Base-by-base conservation (phyloP, 2,113 vertebrate species). In the Peromyscus polionotus region DNA sequence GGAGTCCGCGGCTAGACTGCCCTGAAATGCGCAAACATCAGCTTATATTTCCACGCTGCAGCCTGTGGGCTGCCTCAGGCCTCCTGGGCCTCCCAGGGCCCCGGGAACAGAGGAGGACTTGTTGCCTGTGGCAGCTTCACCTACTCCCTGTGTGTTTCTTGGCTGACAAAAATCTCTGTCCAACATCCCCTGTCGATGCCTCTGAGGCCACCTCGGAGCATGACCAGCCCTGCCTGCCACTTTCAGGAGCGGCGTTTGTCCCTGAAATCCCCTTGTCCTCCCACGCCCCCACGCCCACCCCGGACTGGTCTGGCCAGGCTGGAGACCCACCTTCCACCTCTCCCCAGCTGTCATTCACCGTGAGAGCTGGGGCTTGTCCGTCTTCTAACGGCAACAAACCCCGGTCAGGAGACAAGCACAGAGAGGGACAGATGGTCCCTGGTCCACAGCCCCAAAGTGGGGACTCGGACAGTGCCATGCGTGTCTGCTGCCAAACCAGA, bases 41-140 rank as follows among this genome's bases (percentile, higher is more conserved):
- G 33, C 68, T 89, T 85, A 92, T 88, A 86, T 51, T 51, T 86
- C 22, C 22, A 67, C 88, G 67, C 80, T 68, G 39, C 42, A 61
- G 51, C 0, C 1, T 36, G 24, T 7, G 72, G 94, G 75, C 51
- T 42, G 59, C 68, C 70, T 28, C 5, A 0, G 70, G 67, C 39
- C 19, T 75, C 89, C 16, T 26, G 57, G 67, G 39, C 45, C 97
- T 93, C 96, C 72, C 31, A 36, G 80, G 89, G 42, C 9, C 36
- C 86, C 0, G 0, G 76, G 89, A 97, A 98, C 97, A 98, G 97
- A 97, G 91, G 91, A 75, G 83, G 77, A 28, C 90, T 97, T 98
- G 97, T 98, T 88, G 89, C 73, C 77, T 20, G 12, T 14, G 28
- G 68, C 93, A 80, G 80, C 93, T 89, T 96, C 91, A 75, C 89